A percentile compares a stretch with the other conserved stretches of the same genome.
Evolutionary conservation across 2,888 invertebrate species (phyloP).

Genomic region (Rambutsinella grinnellia): DNA sequence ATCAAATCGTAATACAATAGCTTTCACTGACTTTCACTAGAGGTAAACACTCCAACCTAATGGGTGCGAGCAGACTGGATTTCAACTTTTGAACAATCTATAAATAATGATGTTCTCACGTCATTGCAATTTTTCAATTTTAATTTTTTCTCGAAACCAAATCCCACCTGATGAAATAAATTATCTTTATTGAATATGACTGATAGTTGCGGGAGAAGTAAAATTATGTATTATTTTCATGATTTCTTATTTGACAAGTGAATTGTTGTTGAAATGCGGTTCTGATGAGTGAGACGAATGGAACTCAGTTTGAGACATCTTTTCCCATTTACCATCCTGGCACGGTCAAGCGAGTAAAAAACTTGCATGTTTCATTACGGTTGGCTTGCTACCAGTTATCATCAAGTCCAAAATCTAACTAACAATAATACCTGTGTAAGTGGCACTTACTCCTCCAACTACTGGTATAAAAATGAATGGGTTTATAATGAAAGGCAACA

Average conservation of each 20-base stretch:
- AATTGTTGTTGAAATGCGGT: conserved; percentile 33
- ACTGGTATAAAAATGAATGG: conserved; percentile 21
- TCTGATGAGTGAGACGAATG: conserved; percentile 7
- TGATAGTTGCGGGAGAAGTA: not conserved
- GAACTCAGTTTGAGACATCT: conserved; percentile 17
- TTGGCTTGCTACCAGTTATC: not conserved
- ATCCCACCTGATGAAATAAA: no score
- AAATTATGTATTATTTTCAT: conserved; percentile 20
- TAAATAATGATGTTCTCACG: not conserved
- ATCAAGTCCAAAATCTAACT: not conserved
- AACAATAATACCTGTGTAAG: not conserved
- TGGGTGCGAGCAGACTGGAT: no score
- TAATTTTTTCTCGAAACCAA: not conserved
- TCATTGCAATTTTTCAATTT: not conserved
- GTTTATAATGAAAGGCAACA: conserved; percentile 36
- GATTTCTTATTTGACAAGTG: conserved; percentile 27
- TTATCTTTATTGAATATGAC: conserved; percentile 2
- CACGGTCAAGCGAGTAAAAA: no score
- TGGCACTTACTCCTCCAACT: not conserved
- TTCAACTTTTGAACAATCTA: no score
- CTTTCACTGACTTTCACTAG: conserved; percentile 27
- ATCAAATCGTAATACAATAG: no score
- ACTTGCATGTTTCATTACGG: no score
- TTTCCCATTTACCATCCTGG: no score
- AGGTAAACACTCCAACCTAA: no score